Conservation (phyloP, 2,888 invertebrate genomes). For the Neelides folsomi region DNA sequence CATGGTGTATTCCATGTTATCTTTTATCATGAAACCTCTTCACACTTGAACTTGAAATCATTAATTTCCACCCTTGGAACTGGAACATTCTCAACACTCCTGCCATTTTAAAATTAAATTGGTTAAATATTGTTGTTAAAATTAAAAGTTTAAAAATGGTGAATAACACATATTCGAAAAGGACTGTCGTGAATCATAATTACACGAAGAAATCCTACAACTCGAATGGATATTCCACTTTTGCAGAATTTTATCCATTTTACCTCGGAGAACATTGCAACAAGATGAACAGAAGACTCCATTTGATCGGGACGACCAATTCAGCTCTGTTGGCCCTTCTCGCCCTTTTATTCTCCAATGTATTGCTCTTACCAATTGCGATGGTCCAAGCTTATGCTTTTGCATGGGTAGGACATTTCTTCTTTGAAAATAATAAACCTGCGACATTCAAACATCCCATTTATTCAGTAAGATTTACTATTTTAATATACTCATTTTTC, state of each 20-base stretch:
- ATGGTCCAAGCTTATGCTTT: slow-evolving; percentile 22
- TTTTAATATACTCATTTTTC: not conserved
- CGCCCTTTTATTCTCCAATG: slow-evolving; percentile 10
- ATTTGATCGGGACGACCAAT: slow-evolving; percentile 25
- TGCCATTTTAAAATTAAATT: too few species aligned
- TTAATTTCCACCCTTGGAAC: too few species aligned
- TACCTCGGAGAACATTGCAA: slow-evolving; percentile 30
- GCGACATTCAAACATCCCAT: slow-evolving; percentile 29
- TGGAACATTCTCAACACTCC: too few species aligned
- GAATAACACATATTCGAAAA: too few species aligned
- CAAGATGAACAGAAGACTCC: slow-evolving; percentile 18
- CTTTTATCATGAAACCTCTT: too few species aligned
- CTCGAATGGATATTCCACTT: slow-evolving; percentile 17
- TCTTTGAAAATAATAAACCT: slow-evolving; percentile 28
- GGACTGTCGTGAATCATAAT: slow-evolving; percentile 22
- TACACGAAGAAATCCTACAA: slow-evolving; percentile 20
- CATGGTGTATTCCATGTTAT: too few species aligned
- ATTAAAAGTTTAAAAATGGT: too few species aligned
- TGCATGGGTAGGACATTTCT: slow-evolving; percentile 29
- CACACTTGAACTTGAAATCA: too few species aligned
- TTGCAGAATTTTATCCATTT: slow-evolving; percentile 27
- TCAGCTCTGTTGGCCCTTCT: slow-evolving; percentile 7
- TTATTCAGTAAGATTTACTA: slow-evolving; percentile 21
- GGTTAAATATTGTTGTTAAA: too few species aligned
- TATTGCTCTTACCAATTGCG: slow-evolving; percentile 7